Evolutionary conservation across 2,113 vertebrate species (phyloP), one percentile per base, ranked within the genome.

Genomic region (Nannobrachium achirus): DNA sequence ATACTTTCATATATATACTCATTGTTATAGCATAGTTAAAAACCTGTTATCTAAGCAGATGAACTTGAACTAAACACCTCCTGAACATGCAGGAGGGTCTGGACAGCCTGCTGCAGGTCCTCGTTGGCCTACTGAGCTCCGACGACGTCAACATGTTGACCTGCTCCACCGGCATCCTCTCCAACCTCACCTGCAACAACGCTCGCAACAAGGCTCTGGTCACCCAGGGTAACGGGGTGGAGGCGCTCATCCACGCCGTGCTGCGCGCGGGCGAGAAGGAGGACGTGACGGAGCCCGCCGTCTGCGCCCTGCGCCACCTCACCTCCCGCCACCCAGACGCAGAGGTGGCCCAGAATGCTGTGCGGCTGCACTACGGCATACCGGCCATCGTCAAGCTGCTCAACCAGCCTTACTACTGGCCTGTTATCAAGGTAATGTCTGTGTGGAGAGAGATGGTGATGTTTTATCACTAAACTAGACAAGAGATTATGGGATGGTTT

Each of bases 131-230:
- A 71, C 92, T 98, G 73, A 93, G 94, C 9, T 94, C 95, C 0
- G 96, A 98, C 0, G 97, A 99, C 0, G 73, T 96, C 78, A 96
- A 96, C 0, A 95, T 98, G 88, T 93, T 98, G 75, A 98, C 97
- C 49, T 98, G 97, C 0, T 92, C 97, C 78, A 97, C 97, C 0
- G 97, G 97, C 66, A 96, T 97, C 45, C 94, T 99, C 66, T 98
- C 97, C 58, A 99, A 99, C 89, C 93, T 98, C 69, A 98, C 97
- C 0, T 98, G 97, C 92, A 99, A 99, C 94, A 99, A 98, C 50
- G 92, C 93, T 82, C 92, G 95, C 90, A 99, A 99, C 82, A 99
- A 99, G 91, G 93, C 93, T 0, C 94, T 96, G 87, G 97, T 98
- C 79, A 97, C 95, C 0, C 96, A 98, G 91, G 93, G 87, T 0